phyloP scores from a whole-genome alignment of 2,797 vertebrate genomes.

The Alosa sapidissima region DNA sequence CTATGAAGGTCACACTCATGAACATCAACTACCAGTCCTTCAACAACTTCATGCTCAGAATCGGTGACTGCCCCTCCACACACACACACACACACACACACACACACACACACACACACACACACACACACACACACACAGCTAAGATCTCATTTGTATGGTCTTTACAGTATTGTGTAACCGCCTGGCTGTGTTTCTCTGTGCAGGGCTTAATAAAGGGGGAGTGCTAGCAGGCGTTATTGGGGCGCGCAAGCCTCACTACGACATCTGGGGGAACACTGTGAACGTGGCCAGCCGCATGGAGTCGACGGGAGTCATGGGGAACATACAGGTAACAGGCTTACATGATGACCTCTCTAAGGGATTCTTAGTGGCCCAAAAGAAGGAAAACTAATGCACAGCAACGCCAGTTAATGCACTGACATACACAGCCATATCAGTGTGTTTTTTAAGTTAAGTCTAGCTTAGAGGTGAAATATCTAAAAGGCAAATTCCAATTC shows the following conservation, averaged over 20 bases:
- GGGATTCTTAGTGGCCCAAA: no score
- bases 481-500: no score
- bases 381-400: no score
- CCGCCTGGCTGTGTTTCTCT: not conserved
- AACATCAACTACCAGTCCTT: conserved; percentile 99
- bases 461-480: no score
- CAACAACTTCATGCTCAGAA: conserved; percentile 99
- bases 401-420: no score
- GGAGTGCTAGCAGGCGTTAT: conserved; percentile 92
- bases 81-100: not conserved
- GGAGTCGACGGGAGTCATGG: conserved; percentile 97
- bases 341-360: not conserved
- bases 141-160: not conserved
- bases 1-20: conserved; percentile 95
- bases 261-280: conserved; percentile 97
- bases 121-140: not conserved
- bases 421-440: no score
- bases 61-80: conserved; percentile 72
- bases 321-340: conserved; percentile 90
- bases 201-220: conserved; percentile 92
- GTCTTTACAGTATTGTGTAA: not conserved
- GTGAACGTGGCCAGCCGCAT: conserved; percentile 97
- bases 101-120: not conserved
- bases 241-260: conserved; percentile 93
- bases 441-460: no score